These are phyloP conservation scores for Tetrapedia diversipes DNA, from an alignment of 2,888 invertebrate species.

Conservation along the genomic window DNA sequence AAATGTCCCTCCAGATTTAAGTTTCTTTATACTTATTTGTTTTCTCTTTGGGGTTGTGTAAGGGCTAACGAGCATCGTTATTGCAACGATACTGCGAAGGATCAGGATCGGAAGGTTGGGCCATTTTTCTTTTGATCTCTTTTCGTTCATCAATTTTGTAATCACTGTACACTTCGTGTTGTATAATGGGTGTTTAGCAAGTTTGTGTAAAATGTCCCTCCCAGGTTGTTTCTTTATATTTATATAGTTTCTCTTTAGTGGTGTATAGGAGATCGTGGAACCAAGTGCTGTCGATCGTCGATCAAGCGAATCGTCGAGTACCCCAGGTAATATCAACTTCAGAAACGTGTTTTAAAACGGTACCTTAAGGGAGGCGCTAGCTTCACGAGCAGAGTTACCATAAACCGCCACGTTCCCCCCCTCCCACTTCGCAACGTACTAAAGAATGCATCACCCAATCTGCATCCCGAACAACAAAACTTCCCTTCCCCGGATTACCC, in stretches of 20 bases:
- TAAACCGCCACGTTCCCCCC: background rate
- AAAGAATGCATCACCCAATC: background rate
- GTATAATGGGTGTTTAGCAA: background rate
- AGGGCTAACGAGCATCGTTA: too few species aligned
- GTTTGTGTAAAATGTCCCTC: background rate
- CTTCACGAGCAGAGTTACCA: background rate
- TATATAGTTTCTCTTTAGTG: too few species aligned
- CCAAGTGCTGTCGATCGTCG: slow-evolving; percentile 23
- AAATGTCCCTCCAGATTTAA: background rate
- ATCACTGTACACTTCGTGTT: too few species aligned
- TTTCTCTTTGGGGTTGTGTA: too few species aligned
- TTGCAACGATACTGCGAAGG: background rate
- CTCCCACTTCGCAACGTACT: background rate
- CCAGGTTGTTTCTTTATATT: too few species aligned
- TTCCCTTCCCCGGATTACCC: background rate
- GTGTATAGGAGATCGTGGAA: background rate
- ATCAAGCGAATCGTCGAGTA: background rate
- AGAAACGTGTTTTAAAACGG: background rate
- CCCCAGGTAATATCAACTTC: background rate
- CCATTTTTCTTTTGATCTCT: background rate
- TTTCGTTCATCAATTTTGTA: too few species aligned
- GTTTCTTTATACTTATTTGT: too few species aligned
- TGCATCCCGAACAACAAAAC: background rate
- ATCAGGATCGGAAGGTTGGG: background rate
- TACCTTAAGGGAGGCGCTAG: too few species aligned